Evolutionary conservation across 2,888 invertebrate genomes (phyloP).

Genomic region (Pseudoips prasinana): DNA sequence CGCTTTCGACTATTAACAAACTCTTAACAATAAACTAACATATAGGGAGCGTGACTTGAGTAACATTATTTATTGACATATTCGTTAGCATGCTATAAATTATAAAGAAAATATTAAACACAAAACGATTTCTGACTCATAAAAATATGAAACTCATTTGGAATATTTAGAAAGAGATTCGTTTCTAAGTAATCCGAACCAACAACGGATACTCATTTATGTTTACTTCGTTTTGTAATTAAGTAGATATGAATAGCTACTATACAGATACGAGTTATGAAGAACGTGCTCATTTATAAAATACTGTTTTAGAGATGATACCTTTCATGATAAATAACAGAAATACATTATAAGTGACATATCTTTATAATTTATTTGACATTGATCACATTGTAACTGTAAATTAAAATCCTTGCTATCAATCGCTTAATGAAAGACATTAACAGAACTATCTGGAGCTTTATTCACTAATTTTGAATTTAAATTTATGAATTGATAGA

Average conservation of each 20-base stretch:
- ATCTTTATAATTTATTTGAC: no score
- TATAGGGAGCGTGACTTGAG: slow-evolving; percentile 35
- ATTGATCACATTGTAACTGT: no score
- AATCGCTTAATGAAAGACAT: no score
- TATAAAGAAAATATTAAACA: slow-evolving; percentile 39
- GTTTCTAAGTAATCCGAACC: slow-evolving; percentile 19
- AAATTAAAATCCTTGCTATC: no score
- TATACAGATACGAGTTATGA: no score
- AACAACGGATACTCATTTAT: slow-evolving; percentile 6
- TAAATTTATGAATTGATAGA: no score
- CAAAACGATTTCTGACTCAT: slow-evolving; percentile 33
- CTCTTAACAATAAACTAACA: slow-evolving; percentile 8
- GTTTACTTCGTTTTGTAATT: slow-evolving; percentile 34
- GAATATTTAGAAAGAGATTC: slow-evolving; percentile 24
- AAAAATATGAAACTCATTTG: slow-evolving; percentile 39
- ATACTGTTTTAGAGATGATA: no score
- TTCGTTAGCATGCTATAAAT: slow-evolving; percentile 64
- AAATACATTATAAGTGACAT: no score
- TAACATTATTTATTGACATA: slow-evolving; percentile 56
- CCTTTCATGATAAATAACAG: no score
- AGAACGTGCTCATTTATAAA: no score
- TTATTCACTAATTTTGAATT: no score
- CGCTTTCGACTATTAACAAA: slow-evolving; percentile 7
- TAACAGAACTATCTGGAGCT: no score
- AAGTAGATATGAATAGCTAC: slow-evolving; percentile 18